phyloP scores from a whole-genome alignment of 2,797 vertebrate genomes.

The Pyrocephalus nanus region DNA sequence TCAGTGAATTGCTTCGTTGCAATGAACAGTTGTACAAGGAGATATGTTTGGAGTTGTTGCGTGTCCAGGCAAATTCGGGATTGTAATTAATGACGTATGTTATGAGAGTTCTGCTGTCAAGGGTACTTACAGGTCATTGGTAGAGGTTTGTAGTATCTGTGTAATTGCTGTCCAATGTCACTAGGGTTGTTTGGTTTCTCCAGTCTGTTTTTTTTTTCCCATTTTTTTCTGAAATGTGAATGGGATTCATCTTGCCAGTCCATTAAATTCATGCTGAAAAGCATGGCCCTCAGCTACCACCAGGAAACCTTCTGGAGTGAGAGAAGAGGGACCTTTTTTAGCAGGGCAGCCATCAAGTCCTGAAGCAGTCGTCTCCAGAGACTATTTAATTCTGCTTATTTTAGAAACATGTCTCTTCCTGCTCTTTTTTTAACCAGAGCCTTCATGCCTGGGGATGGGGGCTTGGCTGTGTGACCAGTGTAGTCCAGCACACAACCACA shows the following conservation, averaged over 20 bases:
- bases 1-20: background rate
- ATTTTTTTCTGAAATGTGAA: background rate
- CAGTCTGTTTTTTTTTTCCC: background rate
- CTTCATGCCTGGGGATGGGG: background rate
- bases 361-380: background rate
- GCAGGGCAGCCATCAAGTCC: background rate
- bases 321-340: background rate
- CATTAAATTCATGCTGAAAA: background rate
- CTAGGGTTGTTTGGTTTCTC: background rate
- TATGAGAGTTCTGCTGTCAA: background rate
- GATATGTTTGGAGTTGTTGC: background rate
- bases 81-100: background rate
- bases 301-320: background rate
- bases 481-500: background rate
- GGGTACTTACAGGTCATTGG: background rate
- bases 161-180: background rate
- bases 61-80: background rate
- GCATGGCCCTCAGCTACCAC: background rate
- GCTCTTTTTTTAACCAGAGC: conserved; percentile 9
- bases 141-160: background rate
- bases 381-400: conserved; percentile 41
- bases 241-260: background rate
- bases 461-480: background rate
- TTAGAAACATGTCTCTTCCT: conserved; percentile 45
- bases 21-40: background rate